Percentiles rank a stretch among this genome's conserved stretches.
Conservation (phyloP, 2,797 vertebrate genomes). For the Pipistrellus pygmaeus region DNA sequence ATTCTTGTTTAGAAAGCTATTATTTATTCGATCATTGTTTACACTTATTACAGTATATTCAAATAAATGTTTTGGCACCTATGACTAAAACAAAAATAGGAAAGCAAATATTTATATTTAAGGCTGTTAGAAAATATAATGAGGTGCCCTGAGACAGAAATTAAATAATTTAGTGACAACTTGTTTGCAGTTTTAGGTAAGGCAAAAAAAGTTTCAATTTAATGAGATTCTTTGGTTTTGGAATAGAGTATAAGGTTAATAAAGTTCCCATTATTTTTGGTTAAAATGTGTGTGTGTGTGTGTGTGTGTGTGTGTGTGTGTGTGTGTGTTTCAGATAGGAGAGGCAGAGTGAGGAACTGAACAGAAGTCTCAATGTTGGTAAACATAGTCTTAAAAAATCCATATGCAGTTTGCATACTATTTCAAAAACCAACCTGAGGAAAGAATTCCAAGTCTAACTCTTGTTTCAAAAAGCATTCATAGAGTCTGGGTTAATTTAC, state of each 20-base stretch:
- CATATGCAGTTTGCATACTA: neutral
- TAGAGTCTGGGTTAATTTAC: neutral
- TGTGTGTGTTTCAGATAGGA: no score
- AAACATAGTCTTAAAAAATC: neutral
- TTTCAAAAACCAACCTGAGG: neutral
- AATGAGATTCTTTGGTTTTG: neutral
- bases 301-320: no score
- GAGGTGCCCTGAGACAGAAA: neutral
- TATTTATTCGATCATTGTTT: slow-evolving; percentile 1
- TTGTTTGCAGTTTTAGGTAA: slow-evolving; percentile 9
- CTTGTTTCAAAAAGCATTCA: slow-evolving; percentile 27
- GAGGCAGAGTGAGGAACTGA: neutral
- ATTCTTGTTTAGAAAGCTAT: slow-evolving; percentile 38
- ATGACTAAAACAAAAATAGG: neutral
- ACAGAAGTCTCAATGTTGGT: neutral
- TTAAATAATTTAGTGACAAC: neutral
- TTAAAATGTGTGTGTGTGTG: neutral
- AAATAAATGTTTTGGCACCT: neutral
- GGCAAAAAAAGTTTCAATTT: slow-evolving; percentile 10
- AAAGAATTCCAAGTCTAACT: neutral
- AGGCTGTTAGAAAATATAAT: neutral
- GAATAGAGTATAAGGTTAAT: neutral
- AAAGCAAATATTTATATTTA: neutral
- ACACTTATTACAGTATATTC: neutral
- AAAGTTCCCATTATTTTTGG: neutral